Conservation (phyloP, 1,140 invertebrate species). For the Drosophila willistoni region DNA sequence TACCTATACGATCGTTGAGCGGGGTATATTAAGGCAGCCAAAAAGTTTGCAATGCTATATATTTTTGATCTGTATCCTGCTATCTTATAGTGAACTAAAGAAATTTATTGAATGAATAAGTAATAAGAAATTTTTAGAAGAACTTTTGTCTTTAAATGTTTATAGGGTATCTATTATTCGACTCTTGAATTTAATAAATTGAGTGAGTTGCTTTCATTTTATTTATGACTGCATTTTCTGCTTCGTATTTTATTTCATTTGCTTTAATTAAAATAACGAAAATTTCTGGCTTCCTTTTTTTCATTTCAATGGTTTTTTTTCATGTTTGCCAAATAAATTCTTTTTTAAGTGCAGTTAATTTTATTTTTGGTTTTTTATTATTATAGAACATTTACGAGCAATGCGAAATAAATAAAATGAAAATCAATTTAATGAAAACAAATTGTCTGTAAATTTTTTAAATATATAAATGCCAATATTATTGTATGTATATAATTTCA, state of each 20-base stretch:
- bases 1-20: neutral
- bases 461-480: neutral
- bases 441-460: constrained; percentile 14
- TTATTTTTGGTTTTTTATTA: constrained; percentile 7
- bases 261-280: constrained; percentile 44
- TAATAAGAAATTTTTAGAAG: too few species aligned
- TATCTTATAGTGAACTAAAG: too few species aligned
- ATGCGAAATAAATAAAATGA: neutral
- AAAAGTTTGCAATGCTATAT: constrained; percentile 16
- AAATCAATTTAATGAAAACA: constrained; percentile 44
- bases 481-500: too few species aligned
- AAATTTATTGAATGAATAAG: too few species aligned
- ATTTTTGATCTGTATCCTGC: neutral
- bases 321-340: neutral
- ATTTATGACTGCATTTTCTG: constrained; percentile 47
- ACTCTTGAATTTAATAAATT: neutral
- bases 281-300: neutral
- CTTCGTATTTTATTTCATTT: constrained; percentile 32
- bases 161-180: neutral
- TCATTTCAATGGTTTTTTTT: neutral
- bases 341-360: neutral
- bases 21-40: neutral
- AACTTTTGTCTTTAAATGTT: too few species aligned
- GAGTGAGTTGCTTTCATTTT: constrained; percentile 17
- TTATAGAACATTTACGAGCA: neutral